A percentile compares a stretch with the other conserved stretches of the same genome.
These are phyloP conservation scores for Saccostrea glomerata DNA, from an alignment of 1,140 invertebrate genomes.

Conservation along the genomic window DNA sequence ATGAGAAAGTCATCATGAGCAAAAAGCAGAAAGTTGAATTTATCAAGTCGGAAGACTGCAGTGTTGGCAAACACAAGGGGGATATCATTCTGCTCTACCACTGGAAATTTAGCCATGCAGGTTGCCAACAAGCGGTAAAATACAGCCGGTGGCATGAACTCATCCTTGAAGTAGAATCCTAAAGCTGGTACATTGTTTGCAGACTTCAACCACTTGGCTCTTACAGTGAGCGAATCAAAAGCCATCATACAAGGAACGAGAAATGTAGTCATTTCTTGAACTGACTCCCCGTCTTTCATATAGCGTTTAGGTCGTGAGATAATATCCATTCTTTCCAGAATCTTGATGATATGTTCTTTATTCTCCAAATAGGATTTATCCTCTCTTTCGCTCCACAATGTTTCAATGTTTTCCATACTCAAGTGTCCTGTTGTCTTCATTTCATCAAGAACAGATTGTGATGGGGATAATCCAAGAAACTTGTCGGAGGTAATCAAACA, in stretches of 20 bases:
- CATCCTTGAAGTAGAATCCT: constrained; percentile 28
- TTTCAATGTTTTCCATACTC: constrained; percentile 2
- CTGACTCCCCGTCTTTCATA: not conserved
- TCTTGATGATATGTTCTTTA: constrained; percentile 38
- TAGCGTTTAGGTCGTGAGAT: constrained; percentile 8
- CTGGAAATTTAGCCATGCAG: constrained; percentile 25
- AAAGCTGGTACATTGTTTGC: not conserved
- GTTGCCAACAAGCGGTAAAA: constrained; percentile 21
- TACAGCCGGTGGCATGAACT: constrained; percentile 32
- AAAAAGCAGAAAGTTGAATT: not conserved
- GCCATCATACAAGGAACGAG: constrained; percentile 33
- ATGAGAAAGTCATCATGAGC: constrained; percentile 8
- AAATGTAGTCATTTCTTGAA: not conserved
- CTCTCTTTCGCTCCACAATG: constrained; percentile 10
- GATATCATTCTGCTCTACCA: not conserved
- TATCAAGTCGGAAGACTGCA: constrained; percentile 30
- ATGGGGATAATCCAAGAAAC: not conserved
- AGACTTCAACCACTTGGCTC: constrained; percentile 13
- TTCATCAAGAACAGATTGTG: not conserved
- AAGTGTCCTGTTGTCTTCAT: constrained; percentile 14
- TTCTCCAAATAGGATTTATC: not conserved
- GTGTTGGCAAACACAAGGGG: not conserved
- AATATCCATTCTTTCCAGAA: constrained; percentile 44
- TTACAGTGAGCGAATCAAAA: not conserved
- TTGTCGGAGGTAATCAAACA: constrained; percentile 34